These are phyloP conservation scores for Chrysogorgia sp. DNA, from an alignment of 92 coral and sea anemone species.

Conservation along the genomic window DNA sequence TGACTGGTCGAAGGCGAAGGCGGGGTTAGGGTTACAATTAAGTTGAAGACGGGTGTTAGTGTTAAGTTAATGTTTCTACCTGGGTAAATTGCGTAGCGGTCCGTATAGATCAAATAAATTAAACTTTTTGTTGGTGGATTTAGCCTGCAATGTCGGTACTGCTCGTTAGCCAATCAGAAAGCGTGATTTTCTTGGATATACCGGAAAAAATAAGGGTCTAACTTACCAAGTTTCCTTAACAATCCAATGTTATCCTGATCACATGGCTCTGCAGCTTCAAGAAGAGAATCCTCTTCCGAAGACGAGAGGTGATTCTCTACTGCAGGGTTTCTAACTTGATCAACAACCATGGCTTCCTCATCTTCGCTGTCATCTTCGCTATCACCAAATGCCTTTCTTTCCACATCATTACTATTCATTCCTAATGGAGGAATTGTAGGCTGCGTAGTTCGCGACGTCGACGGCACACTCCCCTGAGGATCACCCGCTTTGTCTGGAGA, in stretches of 20 bases:
- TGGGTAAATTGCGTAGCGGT: no score
- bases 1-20: neutral
- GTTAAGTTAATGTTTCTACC: neutral
- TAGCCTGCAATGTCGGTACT: no score
- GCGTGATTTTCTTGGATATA: no score
- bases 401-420: neutral
- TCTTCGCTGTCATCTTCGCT: constrained; percentile 6
- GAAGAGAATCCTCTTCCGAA: constrained; percentile 26
- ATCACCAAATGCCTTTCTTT: neutral
- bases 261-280: neutral
- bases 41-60: no score
- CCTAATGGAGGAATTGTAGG: neutral
- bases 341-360: neutral
- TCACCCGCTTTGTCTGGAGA: neutral
- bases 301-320: constrained; percentile 11
- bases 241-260: constrained; percentile 25
- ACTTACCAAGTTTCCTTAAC: constrained; percentile 39
- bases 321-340: constrained; percentile 1
- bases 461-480: neutral
- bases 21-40: neutral
- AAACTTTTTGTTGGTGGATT: no score
- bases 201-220: neutral
- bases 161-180: no score
- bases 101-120: no score
- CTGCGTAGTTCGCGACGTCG: neutral